These are phyloP conservation scores for Idris sp. DNA, from an alignment of 1,140 invertebrate genomes.

Conservation along the genomic window DNA sequence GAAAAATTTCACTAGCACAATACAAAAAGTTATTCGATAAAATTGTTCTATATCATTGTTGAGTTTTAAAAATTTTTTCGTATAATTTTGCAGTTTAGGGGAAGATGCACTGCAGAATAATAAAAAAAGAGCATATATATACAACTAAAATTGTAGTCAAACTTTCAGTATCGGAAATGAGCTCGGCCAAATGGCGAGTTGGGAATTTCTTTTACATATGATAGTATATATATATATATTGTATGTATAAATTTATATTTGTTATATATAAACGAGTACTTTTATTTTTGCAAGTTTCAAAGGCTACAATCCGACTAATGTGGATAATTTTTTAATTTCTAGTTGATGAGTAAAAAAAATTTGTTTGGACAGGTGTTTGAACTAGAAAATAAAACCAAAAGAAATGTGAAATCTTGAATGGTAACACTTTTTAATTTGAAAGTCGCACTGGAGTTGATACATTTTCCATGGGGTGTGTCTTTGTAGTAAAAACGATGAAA, in stretches of 20 bases:
- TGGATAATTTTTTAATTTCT: slow-evolving; percentile 11
- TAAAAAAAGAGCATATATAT: not conserved
- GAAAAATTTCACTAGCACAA: slow-evolving; percentile 19
- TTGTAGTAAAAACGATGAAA: slow-evolving; percentile 11
- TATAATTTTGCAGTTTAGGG: slow-evolving; percentile 9
- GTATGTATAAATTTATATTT: slow-evolving; percentile 18
- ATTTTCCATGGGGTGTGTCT: slow-evolving; percentile 5
- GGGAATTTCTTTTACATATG: slow-evolving; percentile 1
- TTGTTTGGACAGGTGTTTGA: too few species aligned
- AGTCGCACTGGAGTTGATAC: slow-evolving; percentile 12
- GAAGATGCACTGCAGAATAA: not conserved
- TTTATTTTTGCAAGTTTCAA: slow-evolving; percentile 18
- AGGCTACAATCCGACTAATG: slow-evolving; percentile 18
- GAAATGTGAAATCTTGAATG: slow-evolving; percentile 3
- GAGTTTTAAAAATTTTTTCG: slow-evolving; percentile 1
- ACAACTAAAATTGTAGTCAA: not conserved
- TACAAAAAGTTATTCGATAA: slow-evolving; percentile 27
- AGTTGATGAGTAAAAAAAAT: too few species aligned
- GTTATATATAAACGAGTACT: slow-evolving; percentile 19
- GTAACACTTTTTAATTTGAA: slow-evolving; percentile 15
- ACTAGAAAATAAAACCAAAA: too few species aligned
- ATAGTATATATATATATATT: slow-evolving; percentile 5
- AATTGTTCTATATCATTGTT: slow-evolving; percentile 18
- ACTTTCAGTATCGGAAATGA: not conserved
- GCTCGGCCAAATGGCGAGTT: slow-evolving; percentile 1